Base-by-base conservation (phyloP, 2,888 invertebrate genomes). In the Drosophila neoperkinsi region DNA sequence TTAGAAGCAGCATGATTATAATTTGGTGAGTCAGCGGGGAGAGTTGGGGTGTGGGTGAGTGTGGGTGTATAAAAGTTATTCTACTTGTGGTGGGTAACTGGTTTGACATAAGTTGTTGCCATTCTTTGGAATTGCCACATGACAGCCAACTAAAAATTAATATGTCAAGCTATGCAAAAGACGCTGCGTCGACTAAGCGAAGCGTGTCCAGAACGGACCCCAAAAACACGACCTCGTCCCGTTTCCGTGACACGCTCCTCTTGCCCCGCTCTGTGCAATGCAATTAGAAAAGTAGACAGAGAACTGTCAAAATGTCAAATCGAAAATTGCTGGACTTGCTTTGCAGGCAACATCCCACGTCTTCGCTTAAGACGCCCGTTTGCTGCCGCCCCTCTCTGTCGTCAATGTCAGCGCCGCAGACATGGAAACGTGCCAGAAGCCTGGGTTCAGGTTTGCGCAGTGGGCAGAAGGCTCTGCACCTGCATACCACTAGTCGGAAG, bases 281-380 rank as follows among this genome's bases (percentile, higher is more conserved):
- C 90, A 90, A 88, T 90, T 90, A 84, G 87, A 90, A 79, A 72
- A 77, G 64, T 64, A 67, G 68, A 60, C 67, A 66, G 71, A 73
- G 67, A 74, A 66, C 85, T 85, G 85, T 88, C 91, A 85, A 90
- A 85, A 85, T 85, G 85, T 85, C 85, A 85, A 85, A 90, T 79
- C 81, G 82, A 87, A 85, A 85, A 89, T 85, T 89, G 90, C 90
- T 84, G 84, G 81, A 69, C 70, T 81, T 74, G 84, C 86, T 38
- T 31, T 16, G 10, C 28, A n/a, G 71, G 55, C 70, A 71, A 67
- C 34, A 34, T 13, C 25, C 74, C 52, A 33, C 31, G 34, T 53
- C 31, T 41, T 46, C 10, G 36, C 21, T 46, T 46, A 25, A 9
- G 21, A 16, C 13, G 9, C 10, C 34, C 46, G 38, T 53, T 41